Percentiles rank a stretch among this genome's conserved stretches.
Conservation (phyloP, 2,113 vertebrate genomes). For the Colistium nudipinnis region DNA sequence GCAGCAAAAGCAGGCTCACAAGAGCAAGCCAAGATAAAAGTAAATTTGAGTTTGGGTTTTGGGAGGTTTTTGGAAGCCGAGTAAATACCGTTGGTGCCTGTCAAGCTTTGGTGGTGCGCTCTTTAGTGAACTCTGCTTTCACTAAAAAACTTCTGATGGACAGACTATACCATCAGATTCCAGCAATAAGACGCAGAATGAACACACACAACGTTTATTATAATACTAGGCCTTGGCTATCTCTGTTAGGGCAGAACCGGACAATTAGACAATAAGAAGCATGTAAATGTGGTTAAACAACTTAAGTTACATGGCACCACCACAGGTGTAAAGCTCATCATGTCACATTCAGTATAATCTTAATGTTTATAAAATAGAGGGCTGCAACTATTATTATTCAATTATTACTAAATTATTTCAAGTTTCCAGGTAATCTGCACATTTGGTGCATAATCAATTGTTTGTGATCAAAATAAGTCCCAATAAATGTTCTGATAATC, state of each 20-base stretch:
- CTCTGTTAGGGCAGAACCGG: too few relatives aligned
- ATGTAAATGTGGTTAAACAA: background rate
- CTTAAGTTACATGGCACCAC: background rate
- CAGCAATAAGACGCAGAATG: conserved; percentile 18
- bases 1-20: conserved; percentile 47
- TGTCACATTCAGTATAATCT: background rate
- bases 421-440: background rate
- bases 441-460: background rate
- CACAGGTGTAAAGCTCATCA: background rate
- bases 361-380: background rate
- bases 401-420: too few relatives aligned
- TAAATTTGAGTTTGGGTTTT: conserved; percentile 55
- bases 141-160: conserved; percentile 30
- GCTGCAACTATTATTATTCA: background rate
- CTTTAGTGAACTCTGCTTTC: conserved; percentile 43
- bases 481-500: background rate
- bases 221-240: too few relatives aligned
- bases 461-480: background rate
- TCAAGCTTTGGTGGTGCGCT: conserved; percentile 47
- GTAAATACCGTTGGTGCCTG: conserved; percentile 66
- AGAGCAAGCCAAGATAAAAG: conserved; percentile 64
- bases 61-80: conserved; percentile 61
- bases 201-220: conserved; percentile 21
- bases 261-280: too few relatives aligned
- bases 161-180: conserved; percentile 9